These are phyloP conservation scores for Rhombomys opimus DNA, from an alignment of 2,113 vertebrate genomes.

Conservation along the genomic window DNA sequence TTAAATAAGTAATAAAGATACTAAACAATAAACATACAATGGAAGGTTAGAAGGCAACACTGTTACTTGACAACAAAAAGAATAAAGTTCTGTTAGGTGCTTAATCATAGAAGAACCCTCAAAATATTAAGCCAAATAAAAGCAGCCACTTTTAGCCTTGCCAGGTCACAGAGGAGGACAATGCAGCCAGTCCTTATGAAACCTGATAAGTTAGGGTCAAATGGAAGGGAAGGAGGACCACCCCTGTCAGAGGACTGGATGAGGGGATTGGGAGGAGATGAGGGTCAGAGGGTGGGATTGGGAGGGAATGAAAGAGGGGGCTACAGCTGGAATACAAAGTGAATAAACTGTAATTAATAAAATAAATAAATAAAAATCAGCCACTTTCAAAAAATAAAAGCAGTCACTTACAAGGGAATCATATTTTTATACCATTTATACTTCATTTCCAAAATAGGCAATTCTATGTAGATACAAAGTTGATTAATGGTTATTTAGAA, in stretches of 20 bases:
- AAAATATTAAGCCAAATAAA: neutral
- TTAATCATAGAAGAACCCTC: neutral
- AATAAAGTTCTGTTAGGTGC: neutral
- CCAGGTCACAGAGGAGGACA: no score
- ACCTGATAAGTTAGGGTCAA: no score
- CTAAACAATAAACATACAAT: neutral
- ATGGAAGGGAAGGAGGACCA: no score
- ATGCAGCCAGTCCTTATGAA: no score
- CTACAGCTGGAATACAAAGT: no score
- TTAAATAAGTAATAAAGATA: neutral
- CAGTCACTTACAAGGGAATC: neutral
- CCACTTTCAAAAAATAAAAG: no score
- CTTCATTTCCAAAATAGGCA: neutral
- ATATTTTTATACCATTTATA: neutral
- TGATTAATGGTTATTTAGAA: neutral
- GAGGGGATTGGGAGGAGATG: no score
- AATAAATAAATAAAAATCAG: no score
- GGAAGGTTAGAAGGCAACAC: neutral
- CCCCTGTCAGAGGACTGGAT: no score
- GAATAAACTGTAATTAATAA: no score
- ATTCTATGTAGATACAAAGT: neutral
- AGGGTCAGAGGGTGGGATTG: no score
- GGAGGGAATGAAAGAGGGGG: no score
- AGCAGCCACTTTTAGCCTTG: neutral
- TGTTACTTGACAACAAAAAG: neutral